Evolutionary conservation across 2,797 vertebrate species (phyloP).

Genomic region (Helostoma temminkii): DNA sequence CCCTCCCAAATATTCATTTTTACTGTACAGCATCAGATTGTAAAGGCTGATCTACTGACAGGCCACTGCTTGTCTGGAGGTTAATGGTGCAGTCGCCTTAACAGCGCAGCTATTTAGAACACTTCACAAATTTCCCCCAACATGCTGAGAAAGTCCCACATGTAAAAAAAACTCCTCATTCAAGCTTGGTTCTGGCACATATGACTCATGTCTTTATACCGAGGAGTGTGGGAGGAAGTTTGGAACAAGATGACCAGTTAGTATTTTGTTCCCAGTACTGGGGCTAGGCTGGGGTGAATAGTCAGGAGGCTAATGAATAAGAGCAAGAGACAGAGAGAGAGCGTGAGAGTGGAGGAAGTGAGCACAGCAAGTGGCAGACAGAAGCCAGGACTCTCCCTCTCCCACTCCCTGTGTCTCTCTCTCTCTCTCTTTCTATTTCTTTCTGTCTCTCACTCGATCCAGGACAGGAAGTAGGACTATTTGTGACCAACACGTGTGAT

Average conservation of each 20-base stretch:
- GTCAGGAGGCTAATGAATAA: slow-evolving; percentile 79
- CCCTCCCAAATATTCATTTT: too few relatives aligned
- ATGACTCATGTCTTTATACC: slow-evolving; percentile 74
- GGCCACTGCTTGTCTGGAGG: slow-evolving; percentile 3
- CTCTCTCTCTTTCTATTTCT: slow-evolving; percentile 23
- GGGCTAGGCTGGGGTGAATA: slow-evolving; percentile 72
- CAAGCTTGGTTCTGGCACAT: slow-evolving; percentile 49
- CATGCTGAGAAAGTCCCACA: slow-evolving; percentile 39
- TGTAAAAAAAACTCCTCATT: slow-evolving; percentile 60
- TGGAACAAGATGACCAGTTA: slow-evolving; percentile 75
- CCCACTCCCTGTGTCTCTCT: slow-evolving; percentile 25
- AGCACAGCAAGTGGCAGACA: slow-evolving; percentile 76
- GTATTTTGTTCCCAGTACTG: slow-evolving; percentile 71
- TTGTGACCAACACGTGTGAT: slow-evolving; percentile 79
- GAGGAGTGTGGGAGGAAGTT: slow-evolving; percentile 74
- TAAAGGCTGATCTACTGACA: slow-evolving; percentile 4
- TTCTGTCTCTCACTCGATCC: slow-evolving; percentile 43
- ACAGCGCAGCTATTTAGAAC: slow-evolving; percentile 10
- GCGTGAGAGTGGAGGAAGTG: slow-evolving; percentile 79
- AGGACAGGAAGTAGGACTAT: slow-evolving; percentile 80
- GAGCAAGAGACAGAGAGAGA: slow-evolving; percentile 67
- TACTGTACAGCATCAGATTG: background rate
- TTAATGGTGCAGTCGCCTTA: slow-evolving; percentile 6
- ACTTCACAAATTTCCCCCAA: slow-evolving; percentile 33
- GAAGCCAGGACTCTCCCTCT: slow-evolving; percentile 65